Conservation (phyloP, 2,797 vertebrate species). For the Syngnathus acus region DNA sequence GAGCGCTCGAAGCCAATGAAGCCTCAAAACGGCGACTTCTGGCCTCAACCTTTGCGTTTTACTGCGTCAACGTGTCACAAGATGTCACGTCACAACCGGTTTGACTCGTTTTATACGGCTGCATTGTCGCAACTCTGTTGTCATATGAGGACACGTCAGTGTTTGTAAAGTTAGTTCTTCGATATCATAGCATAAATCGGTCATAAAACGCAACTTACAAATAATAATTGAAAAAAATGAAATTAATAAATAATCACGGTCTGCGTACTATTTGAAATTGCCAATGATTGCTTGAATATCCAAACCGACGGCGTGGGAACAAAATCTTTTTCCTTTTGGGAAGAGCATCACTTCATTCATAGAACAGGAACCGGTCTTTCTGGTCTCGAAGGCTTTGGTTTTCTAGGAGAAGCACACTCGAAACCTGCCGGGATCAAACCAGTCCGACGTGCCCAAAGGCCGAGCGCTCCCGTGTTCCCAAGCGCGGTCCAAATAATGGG, state of each 20-base stretch:
- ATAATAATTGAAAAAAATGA: too few relatives aligned
- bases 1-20: too few relatives aligned
- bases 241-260: too few relatives aligned
- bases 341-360: background rate
- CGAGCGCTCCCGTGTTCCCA: background rate
- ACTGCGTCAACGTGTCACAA: background rate
- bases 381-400: background rate
- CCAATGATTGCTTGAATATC: background rate
- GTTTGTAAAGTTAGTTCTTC: too few relatives aligned
- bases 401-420: background rate
- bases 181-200: too few relatives aligned
- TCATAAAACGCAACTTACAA: too few relatives aligned
- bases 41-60: background rate
- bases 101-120: background rate
- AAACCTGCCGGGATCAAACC: slow-evolving; percentile 1
- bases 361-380: background rate
- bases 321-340: background rate
- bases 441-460: background rate
- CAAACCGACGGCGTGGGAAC: background rate
- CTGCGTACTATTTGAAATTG: background rate
- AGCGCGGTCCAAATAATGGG: background rate
- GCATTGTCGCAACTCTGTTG: background rate
- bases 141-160: background rate
- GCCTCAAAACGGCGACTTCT: too few relatives aligned
- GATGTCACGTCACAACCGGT: background rate